Evolutionary conservation across 2,113 vertebrate species (phyloP), one percentile per base, ranked within the genome.

Genomic region (Pomatorhinus ruficollis): DNA sequence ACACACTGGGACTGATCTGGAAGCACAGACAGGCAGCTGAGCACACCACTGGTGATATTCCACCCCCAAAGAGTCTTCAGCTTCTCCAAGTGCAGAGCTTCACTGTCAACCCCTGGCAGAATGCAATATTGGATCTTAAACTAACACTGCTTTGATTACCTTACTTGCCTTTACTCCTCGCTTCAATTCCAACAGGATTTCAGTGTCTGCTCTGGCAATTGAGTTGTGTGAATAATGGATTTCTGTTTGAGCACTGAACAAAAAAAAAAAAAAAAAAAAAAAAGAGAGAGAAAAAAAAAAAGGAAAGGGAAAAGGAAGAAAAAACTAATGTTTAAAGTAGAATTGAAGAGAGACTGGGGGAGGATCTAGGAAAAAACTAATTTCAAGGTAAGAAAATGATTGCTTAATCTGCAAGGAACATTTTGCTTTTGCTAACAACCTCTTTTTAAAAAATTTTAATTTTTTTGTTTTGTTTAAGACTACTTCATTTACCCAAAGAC

Each of bases 101-200:
- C 89, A 6, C 91, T 93, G 95, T 91, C 88, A 90, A 64, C 17
- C 56, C 52, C 50, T 65, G 82, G 63, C 86, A 97, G 92, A 93
- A 96, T 24, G 52, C 37, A 93, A 85, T 90, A 95, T 27, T 81
- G 89, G 79, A 94, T 89, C 84, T 96, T 90, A 96, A 96, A 95
- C 95, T 91, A 95, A 93, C 94, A 87, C 53, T 76, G 65, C 93
- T 94, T 92, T 96, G 95, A 95, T 97, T 97, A 92, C 92, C 68
- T 82, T 70, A 63, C 90, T 97, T 96, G 64, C 87, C 53, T 95
- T 94, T 83, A 88, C 83, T 94, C 56, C 59, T 68, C 5, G 5
- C 92, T 91, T 94, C 94, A 97, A 96, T 93, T 97, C 83, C 92
- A 96, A 93, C 68, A 94, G 91, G 95, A 96, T 92, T 93, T 90